Evolutionary conservation across 1,140 invertebrate genomes (phyloP).

Genomic region (Drosophila novamexicana): DNA sequence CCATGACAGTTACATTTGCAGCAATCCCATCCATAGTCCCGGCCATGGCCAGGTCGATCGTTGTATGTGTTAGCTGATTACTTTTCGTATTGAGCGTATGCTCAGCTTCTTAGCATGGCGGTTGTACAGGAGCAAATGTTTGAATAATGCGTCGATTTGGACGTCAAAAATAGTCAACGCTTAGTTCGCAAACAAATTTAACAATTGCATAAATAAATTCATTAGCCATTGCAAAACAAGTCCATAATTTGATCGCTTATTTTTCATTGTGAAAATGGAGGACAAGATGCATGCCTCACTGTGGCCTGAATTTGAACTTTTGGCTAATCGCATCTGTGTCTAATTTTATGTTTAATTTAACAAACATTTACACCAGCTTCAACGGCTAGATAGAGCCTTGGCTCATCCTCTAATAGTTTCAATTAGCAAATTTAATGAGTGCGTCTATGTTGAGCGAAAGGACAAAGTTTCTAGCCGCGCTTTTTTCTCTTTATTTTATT

Average conservation of each 20-base stretch:
- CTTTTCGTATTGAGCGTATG: not conserved
- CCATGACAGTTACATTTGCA: constrained; percentile 4
- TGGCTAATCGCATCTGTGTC: constrained; percentile 61
- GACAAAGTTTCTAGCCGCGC: constrained; percentile 60
- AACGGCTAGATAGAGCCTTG: constrained; percentile 4
- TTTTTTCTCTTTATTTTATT: constrained; percentile 11
- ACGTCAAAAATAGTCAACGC: not conserved
- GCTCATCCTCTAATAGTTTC: constrained; percentile 63
- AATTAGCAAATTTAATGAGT: constrained; percentile 76
- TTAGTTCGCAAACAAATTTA: not conserved
- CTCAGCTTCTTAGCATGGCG: not conserved
- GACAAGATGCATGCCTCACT: constrained; percentile 7
- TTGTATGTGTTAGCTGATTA: not conserved
- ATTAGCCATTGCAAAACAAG: not conserved
- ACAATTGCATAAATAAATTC: not conserved
- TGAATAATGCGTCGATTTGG: not conserved
- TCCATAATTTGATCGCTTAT: constrained; percentile 53
- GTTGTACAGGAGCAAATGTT: too few species aligned
- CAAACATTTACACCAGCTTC: constrained; percentile 31
- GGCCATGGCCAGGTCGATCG: not conserved
- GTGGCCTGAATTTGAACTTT: constrained; percentile 32
- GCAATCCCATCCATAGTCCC: not conserved
- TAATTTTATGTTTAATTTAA: constrained; percentile 61
- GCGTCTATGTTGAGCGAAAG: constrained; percentile 61
- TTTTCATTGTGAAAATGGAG: constrained; percentile 14